Evolutionary conservation across 30 jellyfish, hydroid and myxozoan genomes (phyloP).

Genomic region (Chironex yamaguchii): DNA sequence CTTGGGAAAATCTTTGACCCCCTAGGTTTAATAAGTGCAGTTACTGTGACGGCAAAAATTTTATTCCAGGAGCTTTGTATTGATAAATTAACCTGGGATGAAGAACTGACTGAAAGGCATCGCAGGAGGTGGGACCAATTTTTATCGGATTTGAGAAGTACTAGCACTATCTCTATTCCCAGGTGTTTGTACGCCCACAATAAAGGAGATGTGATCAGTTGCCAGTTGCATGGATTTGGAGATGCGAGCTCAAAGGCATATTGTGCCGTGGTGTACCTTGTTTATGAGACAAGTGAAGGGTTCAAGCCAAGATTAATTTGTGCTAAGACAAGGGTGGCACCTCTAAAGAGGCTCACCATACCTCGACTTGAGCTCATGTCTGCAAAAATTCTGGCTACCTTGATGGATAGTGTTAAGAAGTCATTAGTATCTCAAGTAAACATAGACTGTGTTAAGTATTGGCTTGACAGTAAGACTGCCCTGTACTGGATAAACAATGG

Average conservation of each 20-base stretch:
- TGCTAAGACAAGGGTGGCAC: constrained; percentile 69
- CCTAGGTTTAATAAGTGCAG: not conserved
- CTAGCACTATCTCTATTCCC: not conserved
- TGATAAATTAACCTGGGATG: constrained; percentile 42
- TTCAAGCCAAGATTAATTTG: constrained; percentile 9
- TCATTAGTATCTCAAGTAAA: constrained; percentile 31
- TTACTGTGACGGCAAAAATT: constrained; percentile 6
- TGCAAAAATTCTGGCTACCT: constrained; percentile 29
- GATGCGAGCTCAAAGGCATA: constrained; percentile 50
- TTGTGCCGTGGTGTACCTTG: constrained; percentile 23
- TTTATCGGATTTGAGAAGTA: constrained; percentile 6
- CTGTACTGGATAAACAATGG: constrained; percentile 45
- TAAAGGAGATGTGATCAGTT: constrained; percentile 30
- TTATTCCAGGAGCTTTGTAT: constrained; percentile 22
- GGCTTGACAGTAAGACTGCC: constrained; percentile 73
- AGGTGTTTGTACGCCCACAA: constrained; percentile 10
- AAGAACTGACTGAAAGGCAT: not conserved
- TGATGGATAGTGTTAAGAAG: constrained; percentile 36
- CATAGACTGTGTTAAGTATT: constrained; percentile 21
- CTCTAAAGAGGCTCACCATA: constrained; percentile 44
- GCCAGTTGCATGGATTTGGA: constrained; percentile 62
- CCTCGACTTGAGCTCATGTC: constrained; percentile 65
- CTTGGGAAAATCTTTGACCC: constrained; percentile 21
- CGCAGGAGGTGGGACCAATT: constrained; percentile 10
- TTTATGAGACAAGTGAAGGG: constrained; percentile 6